Evolutionary conservation across 2,113 vertebrate genomes (phyloP).

Genomic region (Corvus moneduloides): DNA sequence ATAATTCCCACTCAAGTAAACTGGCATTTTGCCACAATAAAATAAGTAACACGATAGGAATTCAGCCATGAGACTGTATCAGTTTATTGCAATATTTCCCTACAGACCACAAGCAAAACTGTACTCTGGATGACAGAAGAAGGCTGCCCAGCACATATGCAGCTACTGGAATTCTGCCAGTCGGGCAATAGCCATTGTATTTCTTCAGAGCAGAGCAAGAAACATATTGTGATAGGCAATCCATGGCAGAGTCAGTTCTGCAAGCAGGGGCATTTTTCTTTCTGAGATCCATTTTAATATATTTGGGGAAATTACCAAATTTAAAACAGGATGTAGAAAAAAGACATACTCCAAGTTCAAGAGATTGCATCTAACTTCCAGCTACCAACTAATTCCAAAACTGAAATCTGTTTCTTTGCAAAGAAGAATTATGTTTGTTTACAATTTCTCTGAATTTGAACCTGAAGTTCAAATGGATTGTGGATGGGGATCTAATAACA

Average conservation of each 20-base stretch:
- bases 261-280: neutral
- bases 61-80: constrained; percentile 23
- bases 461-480: neutral
- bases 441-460: neutral
- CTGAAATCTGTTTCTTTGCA: neutral
- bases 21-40: constrained; percentile 39
- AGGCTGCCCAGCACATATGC: constrained; percentile 27
- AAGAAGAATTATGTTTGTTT: neutral
- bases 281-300: neutral
- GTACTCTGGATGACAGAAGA: constrained; percentile 10
- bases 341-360: neutral
- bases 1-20: constrained; percentile 1
- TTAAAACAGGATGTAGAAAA: neutral
- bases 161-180: constrained; percentile 39
- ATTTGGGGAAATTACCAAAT: neutral
- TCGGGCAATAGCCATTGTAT: neutral
- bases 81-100: constrained; percentile 53
- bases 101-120: constrained; percentile 34
- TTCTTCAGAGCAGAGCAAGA: neutral
- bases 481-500: neutral
- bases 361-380: neutral
- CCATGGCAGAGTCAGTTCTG: neutral
- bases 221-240: neutral
- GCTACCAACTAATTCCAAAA: neutral
- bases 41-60: constrained; percentile 12